Evolutionary conservation across 2,797 vertebrate genomes (phyloP).

Genomic region (Thalassophryne amazonica): DNA sequence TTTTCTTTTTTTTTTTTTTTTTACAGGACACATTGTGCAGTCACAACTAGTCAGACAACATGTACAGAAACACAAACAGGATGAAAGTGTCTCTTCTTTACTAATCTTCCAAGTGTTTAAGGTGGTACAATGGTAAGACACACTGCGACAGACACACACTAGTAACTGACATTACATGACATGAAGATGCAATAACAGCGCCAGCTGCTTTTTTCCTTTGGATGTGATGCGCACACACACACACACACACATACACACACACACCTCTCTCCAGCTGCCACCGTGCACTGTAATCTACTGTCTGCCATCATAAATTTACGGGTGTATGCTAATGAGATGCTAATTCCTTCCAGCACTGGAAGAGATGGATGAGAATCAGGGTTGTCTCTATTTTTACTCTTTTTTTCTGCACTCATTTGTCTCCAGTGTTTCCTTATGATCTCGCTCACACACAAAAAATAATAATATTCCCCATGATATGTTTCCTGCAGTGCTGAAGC

Average conservation of each 20-base stretch:
- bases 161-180: constrained; percentile 29
- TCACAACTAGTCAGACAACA: too few species aligned
- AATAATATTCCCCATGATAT: constrained; percentile 40
- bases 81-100: too few species aligned
- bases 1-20: too few species aligned
- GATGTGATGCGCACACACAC: neutral
- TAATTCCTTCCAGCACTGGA: constrained; percentile 31
- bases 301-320: constrained; percentile 42
- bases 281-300: constrained; percentile 11
- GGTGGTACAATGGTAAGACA: neutral
- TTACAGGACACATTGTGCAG: too few species aligned
- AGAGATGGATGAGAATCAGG: constrained; percentile 46
- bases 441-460: constrained; percentile 30
- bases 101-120: too few species aligned
- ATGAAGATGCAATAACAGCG: constrained; percentile 3
- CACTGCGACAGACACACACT: neutral
- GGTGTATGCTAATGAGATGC: constrained; percentile 44
- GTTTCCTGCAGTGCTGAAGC: constrained; percentile 15
- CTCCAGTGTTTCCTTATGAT: constrained; percentile 24
- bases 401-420: constrained; percentile 32
- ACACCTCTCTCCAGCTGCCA: neutral
- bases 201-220: neutral
- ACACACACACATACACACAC: neutral
- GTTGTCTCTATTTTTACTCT: constrained; percentile 40
- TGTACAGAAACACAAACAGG: too few species aligned